Conservation (phyloP, 2,888 invertebrate species). For the Tetramorium bicarinatum region DNA sequence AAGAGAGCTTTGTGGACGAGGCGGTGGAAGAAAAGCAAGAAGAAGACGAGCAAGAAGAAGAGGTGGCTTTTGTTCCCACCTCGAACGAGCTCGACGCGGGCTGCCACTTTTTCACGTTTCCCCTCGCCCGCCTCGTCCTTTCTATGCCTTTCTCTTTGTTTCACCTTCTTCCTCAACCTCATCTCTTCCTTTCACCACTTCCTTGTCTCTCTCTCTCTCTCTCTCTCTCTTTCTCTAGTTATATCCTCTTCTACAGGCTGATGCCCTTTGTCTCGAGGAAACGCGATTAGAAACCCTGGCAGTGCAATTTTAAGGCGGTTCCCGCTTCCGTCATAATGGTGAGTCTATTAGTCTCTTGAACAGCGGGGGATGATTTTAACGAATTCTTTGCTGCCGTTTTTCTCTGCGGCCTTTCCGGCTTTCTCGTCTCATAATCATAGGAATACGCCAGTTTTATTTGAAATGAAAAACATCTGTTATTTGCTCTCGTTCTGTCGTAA, state of each 20-base stretch:
- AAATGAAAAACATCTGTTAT: slow-evolving; percentile 20
- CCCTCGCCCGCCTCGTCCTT: slow-evolving; percentile 44
- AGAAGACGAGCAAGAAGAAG: slow-evolving; percentile 63
- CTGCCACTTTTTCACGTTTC: slow-evolving; percentile 72
- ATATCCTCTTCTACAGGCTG: slow-evolving; percentile 35
- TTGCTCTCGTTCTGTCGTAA: not conserved
- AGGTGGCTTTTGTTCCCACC: slow-evolving; percentile 78
- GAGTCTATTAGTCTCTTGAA: slow-evolving; percentile 74
- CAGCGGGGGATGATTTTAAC: slow-evolving; percentile 73
- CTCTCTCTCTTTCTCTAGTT: slow-evolving; percentile 7
- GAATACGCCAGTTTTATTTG: not conserved
- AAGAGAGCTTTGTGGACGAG: slow-evolving; percentile 30
- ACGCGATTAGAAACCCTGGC: slow-evolving; percentile 76
- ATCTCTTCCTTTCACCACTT: slow-evolving; percentile 35
- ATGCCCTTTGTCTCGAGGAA: slow-evolving; percentile 71
- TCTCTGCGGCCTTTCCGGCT: slow-evolving; percentile 21
- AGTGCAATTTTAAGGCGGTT: slow-evolving; percentile 75
- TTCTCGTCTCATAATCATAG: slow-evolving; percentile 20
- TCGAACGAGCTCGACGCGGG: slow-evolving; percentile 60
- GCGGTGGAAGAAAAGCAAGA: slow-evolving; percentile 48
- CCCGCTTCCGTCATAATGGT: slow-evolving; percentile 78
- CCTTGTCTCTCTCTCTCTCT: slow-evolving; percentile 40
- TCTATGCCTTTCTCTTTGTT: slow-evolving; percentile 63
- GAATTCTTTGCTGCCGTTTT: slow-evolving; percentile 65
- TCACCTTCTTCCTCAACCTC: slow-evolving; percentile 36